Evolutionary conservation across 2,113 vertebrate genomes (phyloP), one percentile per base, ranked within the genome.

Genomic region (Tenrec ecaudatus): DNA sequence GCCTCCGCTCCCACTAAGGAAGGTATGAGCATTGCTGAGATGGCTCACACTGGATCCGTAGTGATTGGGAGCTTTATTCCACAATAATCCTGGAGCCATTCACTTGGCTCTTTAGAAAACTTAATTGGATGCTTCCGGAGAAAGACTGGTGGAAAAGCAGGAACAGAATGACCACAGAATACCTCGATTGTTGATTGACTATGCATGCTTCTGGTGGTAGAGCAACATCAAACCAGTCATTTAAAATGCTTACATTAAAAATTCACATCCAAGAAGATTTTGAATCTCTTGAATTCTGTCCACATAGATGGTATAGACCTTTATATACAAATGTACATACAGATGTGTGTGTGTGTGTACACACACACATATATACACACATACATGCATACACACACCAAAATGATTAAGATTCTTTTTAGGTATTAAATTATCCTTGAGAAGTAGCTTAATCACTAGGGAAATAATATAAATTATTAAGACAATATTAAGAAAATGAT

Each of bases 391-490:
- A 40, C 40, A 40, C 40, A 8, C 57, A 76, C 7, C 23, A 73
- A 43, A 93, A 79, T 11, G 79, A 76, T 88, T 87, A 77, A 75
- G 11, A 82, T 87, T 93, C 23, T 16, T 78, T 92, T 43, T 40
- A 68, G n/a, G 84, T 95, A 62, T 86, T 78, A 47, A 31, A 22
- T 92, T 95, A 57, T 57, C 38, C 29, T 81, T 92, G 75, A 75
- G 29, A 87, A 82, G 17, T 92, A 75, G 79, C 43, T 91, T 86
- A 60, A 22, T 93, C 33, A 78, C 10, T 82, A 88, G 84, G 90
- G 92, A 92, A 91, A 86, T 91, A 93, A 77, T 79, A 25, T 86
- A 60, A 82, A 82, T 82, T 78, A 22, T 47, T 77, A 92, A 82
- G 38, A 60, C 40, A 88, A 2, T 83, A 88, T 2, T 83, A 86